These are phyloP conservation scores for Heloderma charlesbogerti DNA, from an alignment of 2,113 vertebrate genomes.

Conservation along the genomic window DNA sequence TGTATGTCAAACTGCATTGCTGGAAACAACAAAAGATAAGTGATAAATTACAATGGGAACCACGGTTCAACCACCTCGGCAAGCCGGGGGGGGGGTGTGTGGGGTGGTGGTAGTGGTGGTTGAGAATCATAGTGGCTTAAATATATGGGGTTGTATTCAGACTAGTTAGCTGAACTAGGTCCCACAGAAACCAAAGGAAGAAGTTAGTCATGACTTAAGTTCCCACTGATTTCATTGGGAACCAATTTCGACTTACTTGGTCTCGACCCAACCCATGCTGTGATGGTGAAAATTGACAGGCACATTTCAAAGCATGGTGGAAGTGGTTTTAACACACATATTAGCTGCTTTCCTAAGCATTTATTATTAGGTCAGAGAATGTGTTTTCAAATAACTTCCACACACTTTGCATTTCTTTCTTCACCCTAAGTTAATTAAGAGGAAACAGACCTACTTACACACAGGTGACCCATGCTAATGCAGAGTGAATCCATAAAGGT, in stretches of 20 bases:
- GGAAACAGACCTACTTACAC: background rate
- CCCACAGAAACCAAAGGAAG: too few relatives aligned
- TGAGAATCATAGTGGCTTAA: background rate
- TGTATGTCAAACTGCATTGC: conserved; percentile 33
- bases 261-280: background rate
- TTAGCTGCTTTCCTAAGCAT: background rate
- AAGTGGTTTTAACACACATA: background rate
- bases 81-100: too few relatives aligned
- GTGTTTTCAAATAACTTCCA: background rate
- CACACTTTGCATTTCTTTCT: background rate
- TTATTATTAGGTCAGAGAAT: background rate
- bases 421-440: background rate
- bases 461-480: background rate
- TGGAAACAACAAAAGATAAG: conserved; percentile 28
- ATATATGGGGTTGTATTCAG: too few relatives aligned
- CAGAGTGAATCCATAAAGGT: background rate
- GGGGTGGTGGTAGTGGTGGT: background rate
- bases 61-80: too few relatives aligned
- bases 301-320: background rate
- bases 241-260: background rate
- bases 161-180: background rate
- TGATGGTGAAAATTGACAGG: background rate
- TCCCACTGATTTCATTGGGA: background rate
- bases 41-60: conserved; percentile 30
- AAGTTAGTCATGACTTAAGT: background rate